Evolutionary conservation across 2,113 vertebrate species (phyloP).

Genomic region (Tretioscincus oriximinensis): DNA sequence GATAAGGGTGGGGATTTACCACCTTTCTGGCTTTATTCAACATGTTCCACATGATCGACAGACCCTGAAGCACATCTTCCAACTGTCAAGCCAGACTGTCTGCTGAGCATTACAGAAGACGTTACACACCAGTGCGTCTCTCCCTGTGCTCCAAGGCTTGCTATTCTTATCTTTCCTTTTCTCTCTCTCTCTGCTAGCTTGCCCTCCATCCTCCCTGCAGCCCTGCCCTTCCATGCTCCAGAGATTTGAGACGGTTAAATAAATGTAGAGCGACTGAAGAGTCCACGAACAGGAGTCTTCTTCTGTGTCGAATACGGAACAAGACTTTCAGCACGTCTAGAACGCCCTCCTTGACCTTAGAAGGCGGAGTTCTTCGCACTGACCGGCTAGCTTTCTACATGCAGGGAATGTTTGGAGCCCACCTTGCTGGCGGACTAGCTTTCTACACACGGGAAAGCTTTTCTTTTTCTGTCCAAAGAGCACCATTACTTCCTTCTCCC

Average conservation of each 20-base stretch:
- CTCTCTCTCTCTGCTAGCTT: too few relatives aligned
- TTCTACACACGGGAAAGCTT: neutral
- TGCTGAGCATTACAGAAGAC: neutral
- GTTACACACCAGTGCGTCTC: too few relatives aligned
- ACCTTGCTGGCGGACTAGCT: neutral
- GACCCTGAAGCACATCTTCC: too few relatives aligned
- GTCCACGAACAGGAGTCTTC: neutral
- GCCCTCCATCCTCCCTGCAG: neutral
- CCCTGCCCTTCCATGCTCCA: neutral
- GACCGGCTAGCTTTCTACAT: neutral
- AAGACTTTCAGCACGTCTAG: neutral
- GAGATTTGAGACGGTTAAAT: neutral
- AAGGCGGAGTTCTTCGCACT: neutral
- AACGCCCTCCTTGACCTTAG: neutral
- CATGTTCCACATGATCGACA: rapidly evolving
- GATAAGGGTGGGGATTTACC: neutral
- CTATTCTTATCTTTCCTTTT: neutral
- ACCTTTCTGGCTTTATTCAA: neutral
- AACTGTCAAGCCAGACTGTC: neutral
- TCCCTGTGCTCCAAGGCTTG: too few relatives aligned
- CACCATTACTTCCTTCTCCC: conserved; percentile 61
- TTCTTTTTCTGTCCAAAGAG: neutral
- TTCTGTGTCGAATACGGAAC: neutral
- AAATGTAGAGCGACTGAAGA: neutral
- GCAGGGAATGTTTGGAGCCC: neutral